Evolutionary conservation across 2,797 vertebrate genomes (phyloP).

Genomic region (Acridotheres tristis): DNA sequence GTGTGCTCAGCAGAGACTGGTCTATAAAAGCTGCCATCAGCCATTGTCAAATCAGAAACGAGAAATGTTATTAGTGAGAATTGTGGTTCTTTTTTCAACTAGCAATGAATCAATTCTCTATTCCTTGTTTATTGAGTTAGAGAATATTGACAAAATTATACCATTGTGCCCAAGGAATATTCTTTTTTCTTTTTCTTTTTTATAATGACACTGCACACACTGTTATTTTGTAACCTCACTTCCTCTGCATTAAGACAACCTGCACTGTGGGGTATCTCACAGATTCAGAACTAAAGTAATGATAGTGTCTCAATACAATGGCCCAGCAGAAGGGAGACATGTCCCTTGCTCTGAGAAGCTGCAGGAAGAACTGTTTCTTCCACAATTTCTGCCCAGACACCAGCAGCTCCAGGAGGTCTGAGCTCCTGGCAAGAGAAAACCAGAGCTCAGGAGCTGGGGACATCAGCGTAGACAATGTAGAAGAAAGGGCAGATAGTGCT

Average conservation of each 20-base stretch:
- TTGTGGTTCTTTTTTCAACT: neutral
- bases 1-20: neutral
- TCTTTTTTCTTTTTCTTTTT: neutral
- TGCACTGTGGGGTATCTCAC: neutral
- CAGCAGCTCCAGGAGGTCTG: neutral
- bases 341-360: neutral
- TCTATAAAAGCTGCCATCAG: slow-evolving; percentile 28
- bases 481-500: neutral
- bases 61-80: slow-evolving; percentile 32
- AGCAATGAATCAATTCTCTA: neutral
- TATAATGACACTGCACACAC: neutral
- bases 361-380: neutral
- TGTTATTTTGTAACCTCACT: neutral
- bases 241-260: neutral
- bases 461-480: neutral
- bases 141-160: slow-evolving; percentile 15
- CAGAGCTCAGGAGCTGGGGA: neutral
- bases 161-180: neutral
- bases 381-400: neutral
- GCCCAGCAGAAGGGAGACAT: neutral
- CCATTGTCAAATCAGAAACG: slow-evolving; percentile 3
- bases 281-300: neutral
- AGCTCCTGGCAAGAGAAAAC: neutral
- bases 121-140: slow-evolving; percentile 27
- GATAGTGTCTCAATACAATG: neutral